phyloP scores from a whole-genome alignment of 2,797 vertebrate species.

The Cygnus olor region DNA sequence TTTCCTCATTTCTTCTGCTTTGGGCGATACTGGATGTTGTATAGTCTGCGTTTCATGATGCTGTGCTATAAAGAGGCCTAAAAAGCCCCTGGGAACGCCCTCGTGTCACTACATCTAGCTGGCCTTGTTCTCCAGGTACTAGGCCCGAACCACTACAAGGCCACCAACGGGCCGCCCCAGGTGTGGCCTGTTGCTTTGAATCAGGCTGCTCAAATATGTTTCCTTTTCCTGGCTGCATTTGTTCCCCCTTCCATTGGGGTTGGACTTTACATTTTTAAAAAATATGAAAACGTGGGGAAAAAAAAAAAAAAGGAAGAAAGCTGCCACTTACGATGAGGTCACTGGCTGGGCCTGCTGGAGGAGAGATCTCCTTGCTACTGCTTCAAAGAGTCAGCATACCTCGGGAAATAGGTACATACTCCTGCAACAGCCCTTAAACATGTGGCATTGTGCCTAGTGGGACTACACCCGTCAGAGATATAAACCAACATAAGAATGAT shows the following conservation, averaged over 20 bases:
- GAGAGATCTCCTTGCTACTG: neutral
- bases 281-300: rapidly evolving
- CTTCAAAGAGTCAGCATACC: neutral
- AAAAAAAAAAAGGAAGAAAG: neutral
- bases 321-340: neutral
- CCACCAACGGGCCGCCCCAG: neutral
- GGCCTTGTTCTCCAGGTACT: neutral
- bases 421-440: neutral
- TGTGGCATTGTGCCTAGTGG: neutral
- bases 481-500: neutral
- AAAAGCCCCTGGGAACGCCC: neutral
- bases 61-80: neutral
- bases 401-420: neutral
- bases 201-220: neutral
- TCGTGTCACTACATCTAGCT: neutral
- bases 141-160: neutral
- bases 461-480: neutral
- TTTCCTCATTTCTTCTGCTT: neutral
- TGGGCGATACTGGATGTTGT: neutral
- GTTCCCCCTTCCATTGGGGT: neutral
- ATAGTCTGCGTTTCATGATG: neutral
- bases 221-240: neutral
- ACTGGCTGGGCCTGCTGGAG: neutral
- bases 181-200: neutral
- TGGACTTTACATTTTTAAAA: neutral